Percentiles rank a stretch among this genome's conserved stretches.
Conservation (phyloP, 2,113 vertebrate species). For the Labrus mixtus region DNA sequence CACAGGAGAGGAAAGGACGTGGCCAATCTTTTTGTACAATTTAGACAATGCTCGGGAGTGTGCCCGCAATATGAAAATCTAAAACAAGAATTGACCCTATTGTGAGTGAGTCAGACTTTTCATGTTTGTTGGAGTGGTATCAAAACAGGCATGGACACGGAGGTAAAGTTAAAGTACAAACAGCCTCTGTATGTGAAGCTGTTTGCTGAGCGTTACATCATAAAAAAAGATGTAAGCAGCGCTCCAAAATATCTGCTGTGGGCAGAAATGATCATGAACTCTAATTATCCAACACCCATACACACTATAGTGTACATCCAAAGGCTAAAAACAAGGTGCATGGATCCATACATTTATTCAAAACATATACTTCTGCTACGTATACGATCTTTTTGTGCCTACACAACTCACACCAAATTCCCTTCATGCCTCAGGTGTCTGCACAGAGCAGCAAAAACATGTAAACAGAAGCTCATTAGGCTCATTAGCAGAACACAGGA, state of each 20-base stretch:
- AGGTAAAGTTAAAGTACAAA: no score
- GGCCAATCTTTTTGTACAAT: no score
- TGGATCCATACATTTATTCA: background rate
- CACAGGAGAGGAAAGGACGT: no score
- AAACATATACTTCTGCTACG: background rate
- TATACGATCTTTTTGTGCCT: background rate
- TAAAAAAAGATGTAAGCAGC: background rate
- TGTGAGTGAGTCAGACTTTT: no score
- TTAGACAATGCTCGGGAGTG: no score
- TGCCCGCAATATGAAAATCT: no score
- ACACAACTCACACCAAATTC: constrained; percentile 24
- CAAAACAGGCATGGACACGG: no score
- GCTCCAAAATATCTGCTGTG: background rate
- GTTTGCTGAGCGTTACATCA: background rate
- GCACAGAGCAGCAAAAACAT: constrained; percentile 40
- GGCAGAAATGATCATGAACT: background rate
- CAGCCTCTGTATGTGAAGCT: no score
- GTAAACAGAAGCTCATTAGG: constrained; percentile 66
- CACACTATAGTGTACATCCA: background rate
- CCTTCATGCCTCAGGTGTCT: constrained; percentile 57
- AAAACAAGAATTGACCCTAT: no score
- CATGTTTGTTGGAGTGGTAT: no score
- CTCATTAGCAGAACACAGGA: constrained; percentile 59
- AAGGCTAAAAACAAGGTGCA: background rate
- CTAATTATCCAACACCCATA: constrained; percentile 1